Evolutionary conservation across 2,113 vertebrate genomes (phyloP).

Genomic region (Scortum barcoo): DNA sequence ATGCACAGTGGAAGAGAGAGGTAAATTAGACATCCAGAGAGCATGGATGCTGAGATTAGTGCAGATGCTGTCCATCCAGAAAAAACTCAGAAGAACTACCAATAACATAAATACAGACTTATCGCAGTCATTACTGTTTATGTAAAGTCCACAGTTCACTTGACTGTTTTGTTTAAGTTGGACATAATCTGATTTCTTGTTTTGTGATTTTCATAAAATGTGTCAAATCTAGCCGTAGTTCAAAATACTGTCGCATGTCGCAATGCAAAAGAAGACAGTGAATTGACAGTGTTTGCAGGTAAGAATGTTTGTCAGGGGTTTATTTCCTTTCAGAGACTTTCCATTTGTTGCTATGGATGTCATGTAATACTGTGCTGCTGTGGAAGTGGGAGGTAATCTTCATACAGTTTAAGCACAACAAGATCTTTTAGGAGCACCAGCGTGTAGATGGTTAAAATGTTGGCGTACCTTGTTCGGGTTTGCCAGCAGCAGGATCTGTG

Average conservation of each 20-base stretch:
- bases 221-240: neutral
- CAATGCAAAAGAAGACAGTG: neutral
- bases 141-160: neutral
- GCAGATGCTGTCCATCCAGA: too few relatives aligned
- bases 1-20: neutral
- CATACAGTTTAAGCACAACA: neutral
- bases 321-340: neutral
- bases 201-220: neutral
- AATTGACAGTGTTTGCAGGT: too few relatives aligned
- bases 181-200: neutral
- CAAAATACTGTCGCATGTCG: neutral
- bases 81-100: too few relatives aligned
- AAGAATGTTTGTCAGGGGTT: neutral
- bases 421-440: neutral
- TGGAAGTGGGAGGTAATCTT: neutral
- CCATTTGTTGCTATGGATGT: neutral
- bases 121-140: neutral
- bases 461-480: constrained; percentile 93
- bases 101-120: too few relatives aligned
- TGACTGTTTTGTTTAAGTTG: neutral
- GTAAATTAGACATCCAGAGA: neutral
- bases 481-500: constrained; percentile 96
- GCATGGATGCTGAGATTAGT: neutral
- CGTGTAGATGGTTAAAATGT: neutral
- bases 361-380: neutral